Conservation (phyloP, 2,797 vertebrate genomes). For the Spea hammondii region DNA sequence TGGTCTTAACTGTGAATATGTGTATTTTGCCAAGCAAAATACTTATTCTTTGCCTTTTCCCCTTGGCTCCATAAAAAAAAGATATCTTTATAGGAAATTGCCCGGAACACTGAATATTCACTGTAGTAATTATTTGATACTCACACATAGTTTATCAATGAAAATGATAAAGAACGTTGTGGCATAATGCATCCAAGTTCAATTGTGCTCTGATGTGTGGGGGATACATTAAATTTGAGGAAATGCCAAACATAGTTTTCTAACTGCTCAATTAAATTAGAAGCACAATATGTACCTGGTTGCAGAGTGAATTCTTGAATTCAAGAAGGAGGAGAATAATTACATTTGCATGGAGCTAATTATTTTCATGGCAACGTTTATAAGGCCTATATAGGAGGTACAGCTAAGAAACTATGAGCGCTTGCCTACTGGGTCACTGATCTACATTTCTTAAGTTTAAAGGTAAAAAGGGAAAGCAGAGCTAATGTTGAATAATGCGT, state of each 20-base stretch:
- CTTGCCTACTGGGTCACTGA: no score
- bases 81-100: not conserved
- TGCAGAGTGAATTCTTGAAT: not conserved
- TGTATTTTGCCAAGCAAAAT: slow-evolving; percentile 38
- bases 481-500: no score
- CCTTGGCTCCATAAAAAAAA: slow-evolving; percentile 11
- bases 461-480: no score
- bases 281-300: not conserved
- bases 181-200: no score
- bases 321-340: no score
- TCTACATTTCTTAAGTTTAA: no score
- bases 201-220: not conserved
- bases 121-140: not conserved
- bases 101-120: not conserved
- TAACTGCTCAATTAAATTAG: not conserved
- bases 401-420: no score
- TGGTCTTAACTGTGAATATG: slow-evolving; percentile 33
- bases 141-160: not conserved
- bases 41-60: slow-evolving; percentile 27
- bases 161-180: no score
- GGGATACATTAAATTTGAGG: not conserved
- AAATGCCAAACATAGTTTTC: slow-evolving; percentile 4
- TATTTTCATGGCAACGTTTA: no score
- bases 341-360: no score
- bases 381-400: no score